Conservation (phyloP, 1,140 invertebrate genomes). For the Ceratosolen solmsi region DNA sequence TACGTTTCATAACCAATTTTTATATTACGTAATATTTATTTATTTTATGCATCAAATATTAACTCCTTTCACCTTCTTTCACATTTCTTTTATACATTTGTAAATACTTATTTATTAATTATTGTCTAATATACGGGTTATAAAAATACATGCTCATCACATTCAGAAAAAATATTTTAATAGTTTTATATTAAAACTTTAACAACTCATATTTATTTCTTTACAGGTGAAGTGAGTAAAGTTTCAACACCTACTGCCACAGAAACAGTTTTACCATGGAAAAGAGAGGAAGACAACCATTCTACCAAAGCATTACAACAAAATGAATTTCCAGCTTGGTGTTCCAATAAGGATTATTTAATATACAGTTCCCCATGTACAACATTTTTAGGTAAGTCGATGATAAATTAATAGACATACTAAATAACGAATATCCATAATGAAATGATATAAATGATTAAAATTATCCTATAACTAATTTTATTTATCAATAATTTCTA, state of each 20-base stretch:
- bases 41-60: too few relatives aligned
- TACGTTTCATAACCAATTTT: too few relatives aligned
- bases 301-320: conserved; percentile 84
- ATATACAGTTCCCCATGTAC: conserved; percentile 93
- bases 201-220: too few relatives aligned
- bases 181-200: too few relatives aligned
- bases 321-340: conserved; percentile 92
- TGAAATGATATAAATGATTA: background rate
- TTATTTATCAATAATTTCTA: background rate
- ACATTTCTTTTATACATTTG: too few relatives aligned
- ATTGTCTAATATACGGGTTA: too few relatives aligned
- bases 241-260: conserved; percentile 83
- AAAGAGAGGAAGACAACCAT: conserved; percentile 83
- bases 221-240: background rate
- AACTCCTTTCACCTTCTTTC: too few relatives aligned
- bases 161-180: too few relatives aligned
- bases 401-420: background rate
- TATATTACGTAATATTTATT: too few relatives aligned
- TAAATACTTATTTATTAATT: too few relatives aligned
- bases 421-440: background rate
- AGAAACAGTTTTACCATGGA: conserved; percentile 91
- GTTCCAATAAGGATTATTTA: conserved; percentile 92
- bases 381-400: conserved; percentile 85
- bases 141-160: too few relatives aligned
- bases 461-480: background rate